Evolutionary conservation across 2,888 invertebrate species (phyloP).

Genomic region (Ophonus ardosiacus): DNA sequence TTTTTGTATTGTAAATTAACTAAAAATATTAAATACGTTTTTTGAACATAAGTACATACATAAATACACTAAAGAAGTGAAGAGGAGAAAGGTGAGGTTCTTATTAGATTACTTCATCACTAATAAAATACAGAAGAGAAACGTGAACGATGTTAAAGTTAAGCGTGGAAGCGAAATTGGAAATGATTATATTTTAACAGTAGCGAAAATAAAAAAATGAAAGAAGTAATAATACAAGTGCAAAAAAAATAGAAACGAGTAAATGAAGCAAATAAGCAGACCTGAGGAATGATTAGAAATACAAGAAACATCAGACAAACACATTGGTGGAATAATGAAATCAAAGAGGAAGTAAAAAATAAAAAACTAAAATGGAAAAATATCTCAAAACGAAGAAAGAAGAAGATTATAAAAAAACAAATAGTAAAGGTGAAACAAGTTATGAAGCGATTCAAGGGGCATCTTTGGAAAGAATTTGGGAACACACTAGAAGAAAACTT

Average conservation of each 20-base stretch:
- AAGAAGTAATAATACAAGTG: neutral
- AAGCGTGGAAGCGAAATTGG: slow-evolving; percentile 10
- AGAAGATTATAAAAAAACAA: slow-evolving; percentile 26
- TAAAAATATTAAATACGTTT: slow-evolving; percentile 9
- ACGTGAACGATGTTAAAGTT: slow-evolving; percentile 12
- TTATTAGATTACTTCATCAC: slow-evolving; percentile 7
- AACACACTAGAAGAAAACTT: slow-evolving; percentile 1
- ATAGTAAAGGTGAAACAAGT: neutral
- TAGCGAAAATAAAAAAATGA: neutral
- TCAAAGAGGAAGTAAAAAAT: neutral
- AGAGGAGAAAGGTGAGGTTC: neutral
- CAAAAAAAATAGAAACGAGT: slow-evolving; percentile 15
- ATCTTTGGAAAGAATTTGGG: slow-evolving; percentile 27
- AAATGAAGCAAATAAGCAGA: neutral
- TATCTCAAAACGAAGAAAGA: neutral
- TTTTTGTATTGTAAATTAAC: slow-evolving; percentile 11
- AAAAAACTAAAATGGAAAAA: slow-evolving; percentile 28
- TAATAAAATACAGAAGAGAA: neutral
- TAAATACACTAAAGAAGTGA: slow-evolving; percentile 2
- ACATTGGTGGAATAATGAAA: slow-evolving; percentile 13
- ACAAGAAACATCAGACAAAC: neutral
- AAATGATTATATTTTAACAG: neutral
- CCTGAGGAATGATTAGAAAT: neutral
- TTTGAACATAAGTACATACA: no score
- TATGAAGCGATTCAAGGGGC: slow-evolving; percentile 5